Evolutionary conservation across 2,797 vertebrate species (phyloP), one percentile per base, ranked within the genome.

Genomic region (Ispidina lecontei): DNA sequence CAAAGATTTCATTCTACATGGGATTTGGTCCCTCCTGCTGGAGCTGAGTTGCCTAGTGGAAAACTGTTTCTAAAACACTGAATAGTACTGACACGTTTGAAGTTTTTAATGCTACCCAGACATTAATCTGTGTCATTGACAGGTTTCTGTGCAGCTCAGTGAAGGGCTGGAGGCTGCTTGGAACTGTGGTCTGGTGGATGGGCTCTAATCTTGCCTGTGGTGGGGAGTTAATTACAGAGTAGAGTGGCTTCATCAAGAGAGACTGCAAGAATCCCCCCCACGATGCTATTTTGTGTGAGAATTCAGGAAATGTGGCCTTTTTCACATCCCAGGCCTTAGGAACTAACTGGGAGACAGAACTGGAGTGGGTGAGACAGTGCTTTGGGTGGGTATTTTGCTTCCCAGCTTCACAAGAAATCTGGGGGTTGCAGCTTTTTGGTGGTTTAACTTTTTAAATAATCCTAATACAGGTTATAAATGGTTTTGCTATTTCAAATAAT

Each of bases 181-280:
- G 60, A 65, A 4, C 10, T 47, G 14, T 49, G 28, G 6, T 65
- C 6, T 41, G 6, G 15, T 41, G 19, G 41, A 13, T 44, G n/a
- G 29, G 17, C 9, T 89, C 21, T 58, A 44, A 80, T 75, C 18
- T 28, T 2, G 0, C 5, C 2, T 0, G 0, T 14, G 5, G 12
- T 22, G 9, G 20, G 1, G 37, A 43, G 17, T 31, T 59, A 70
- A 16, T 82, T 74, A 16, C 3, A 31, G 49, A 33, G 2, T 7
- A 49, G 35, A 64, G 12, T 33, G 6, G 1, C 31, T 67, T 81
- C 55, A 69, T 37, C 10, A 33, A 22, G 25, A 44, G 12, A 41
- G 4, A 20, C 51, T 26, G 14, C 18, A 62, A 56, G 46, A 70
- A 73, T 81, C 14, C 16, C 31, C 14, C 41, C 11, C 12, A 8